These are phyloP conservation scores for Gymnobelideus leadbeateri DNA, from an alignment of 2,113 vertebrate genomes.

Conservation along the genomic window DNA sequence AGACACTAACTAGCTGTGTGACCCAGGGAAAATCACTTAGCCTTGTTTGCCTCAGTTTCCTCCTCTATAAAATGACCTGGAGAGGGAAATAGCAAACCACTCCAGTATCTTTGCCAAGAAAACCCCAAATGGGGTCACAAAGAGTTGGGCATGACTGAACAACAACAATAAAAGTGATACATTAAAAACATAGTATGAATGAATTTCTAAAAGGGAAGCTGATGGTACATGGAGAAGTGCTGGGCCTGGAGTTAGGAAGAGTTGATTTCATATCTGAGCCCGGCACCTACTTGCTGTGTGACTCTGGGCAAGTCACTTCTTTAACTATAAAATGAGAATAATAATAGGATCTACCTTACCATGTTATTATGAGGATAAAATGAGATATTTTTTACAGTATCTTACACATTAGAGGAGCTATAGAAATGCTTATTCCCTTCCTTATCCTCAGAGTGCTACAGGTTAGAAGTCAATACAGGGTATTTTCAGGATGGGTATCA, in stretches of 20 bases:
- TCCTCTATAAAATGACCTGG: neutral
- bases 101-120: too few relatives aligned
- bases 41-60: neutral
- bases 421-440: neutral
- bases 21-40: neutral
- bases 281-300: neutral
- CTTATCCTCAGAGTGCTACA: neutral
- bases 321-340: neutral
- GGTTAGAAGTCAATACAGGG: neutral
- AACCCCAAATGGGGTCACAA: too few relatives aligned
- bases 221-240: neutral
- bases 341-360: neutral
- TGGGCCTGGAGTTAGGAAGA: neutral
- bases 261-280: neutral
- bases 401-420: neutral
- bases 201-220: neutral
- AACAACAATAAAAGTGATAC: too few relatives aligned
- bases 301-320: neutral
- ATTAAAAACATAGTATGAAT: too few relatives aligned
- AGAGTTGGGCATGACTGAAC: too few relatives aligned
- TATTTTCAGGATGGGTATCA: neutral
- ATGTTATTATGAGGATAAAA: neutral
- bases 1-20: neutral
- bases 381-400: neutral
- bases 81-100: neutral